Base-by-base conservation (phyloP, 2,888 invertebrate species). In the Euspilapteryx auroguttella region DNA sequence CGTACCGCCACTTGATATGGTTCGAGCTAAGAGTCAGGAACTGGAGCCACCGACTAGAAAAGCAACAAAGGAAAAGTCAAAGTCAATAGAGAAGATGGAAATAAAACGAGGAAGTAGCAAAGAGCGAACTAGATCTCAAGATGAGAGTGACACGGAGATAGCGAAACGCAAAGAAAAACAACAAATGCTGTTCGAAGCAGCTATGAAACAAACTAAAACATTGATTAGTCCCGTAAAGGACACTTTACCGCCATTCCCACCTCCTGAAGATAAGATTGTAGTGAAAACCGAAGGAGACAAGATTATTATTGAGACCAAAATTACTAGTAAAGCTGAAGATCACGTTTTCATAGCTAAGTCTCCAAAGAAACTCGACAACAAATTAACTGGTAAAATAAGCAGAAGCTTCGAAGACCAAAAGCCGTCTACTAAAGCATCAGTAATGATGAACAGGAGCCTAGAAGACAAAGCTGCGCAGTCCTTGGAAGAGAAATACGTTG, bases 281-380 rank as follows among this genome's bases (percentile, higher is more conserved):
- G 86, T 86, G 0, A 82, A 82, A 55, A 82, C 85, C 1, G 85
- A 85, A 45, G 87, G 86, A 1, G 82, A 82, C 38, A 82, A 82
- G 41, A 82, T 82, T 34, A 82, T 82, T 9, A 82, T 82, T 34
- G 86, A 86, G 55, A 81, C 86, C 4, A 86, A 86, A 56, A 86
- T 86, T 21, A 85, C 79, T 37, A 86, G 85, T 27, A 86, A 86
- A 47, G 86, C 81, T 0, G 86, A 86, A 49, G 86, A 87, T 55
- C 86, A 86, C 34, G 86, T 87, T 4, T 79, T 87, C 31, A 87
- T 87, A 41, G 86, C 87, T 0, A 87, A 87, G 47, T 83, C 85
- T 3, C 87, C 86, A 0, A 83, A 86, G 34, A 85, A 86, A 43
- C 53, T 86, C 4, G 86, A 87, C 41, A 79, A 76, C 29, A 81